phyloP scores from a whole-genome alignment of 1,140 invertebrate genomes.

The Zaprionus camerounensis region DNA sequence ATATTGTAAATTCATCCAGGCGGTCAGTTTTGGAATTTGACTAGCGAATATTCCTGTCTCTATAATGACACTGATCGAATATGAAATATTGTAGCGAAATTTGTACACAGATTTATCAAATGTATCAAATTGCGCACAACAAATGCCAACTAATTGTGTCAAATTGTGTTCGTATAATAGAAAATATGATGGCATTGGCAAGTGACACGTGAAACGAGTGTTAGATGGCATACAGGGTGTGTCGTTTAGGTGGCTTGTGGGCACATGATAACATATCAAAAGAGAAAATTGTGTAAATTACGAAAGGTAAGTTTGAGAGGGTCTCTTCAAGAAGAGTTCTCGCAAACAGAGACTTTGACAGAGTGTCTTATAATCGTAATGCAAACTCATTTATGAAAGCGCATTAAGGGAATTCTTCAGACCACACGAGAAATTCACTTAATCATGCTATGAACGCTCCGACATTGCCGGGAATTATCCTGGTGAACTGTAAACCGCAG shows the following conservation, averaged over 20 bases:
- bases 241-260: background rate
- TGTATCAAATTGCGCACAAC: slow-evolving; percentile 16
- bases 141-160: slow-evolving; percentile 12
- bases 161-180: slow-evolving; percentile 3
- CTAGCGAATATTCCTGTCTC: background rate
- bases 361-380: background rate
- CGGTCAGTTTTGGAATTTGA: background rate
- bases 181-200: background rate
- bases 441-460: background rate
- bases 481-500: slow-evolving; percentile 13
- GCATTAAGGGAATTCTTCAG: background rate
- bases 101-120: slow-evolving; percentile 8
- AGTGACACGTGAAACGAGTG: background rate
- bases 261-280: background rate
- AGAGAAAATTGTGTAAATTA: no score
- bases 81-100: background rate
- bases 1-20: background rate
- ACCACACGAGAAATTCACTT: slow-evolving; percentile 5
- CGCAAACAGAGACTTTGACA: no score
- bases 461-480: background rate
- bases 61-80: background rate
- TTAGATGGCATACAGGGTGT: background rate
- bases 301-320: no score
- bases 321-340: no score
- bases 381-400: background rate